Base-by-base conservation (phyloP, 1,140 invertebrate species). In the Nasonia vitripennis region DNA sequence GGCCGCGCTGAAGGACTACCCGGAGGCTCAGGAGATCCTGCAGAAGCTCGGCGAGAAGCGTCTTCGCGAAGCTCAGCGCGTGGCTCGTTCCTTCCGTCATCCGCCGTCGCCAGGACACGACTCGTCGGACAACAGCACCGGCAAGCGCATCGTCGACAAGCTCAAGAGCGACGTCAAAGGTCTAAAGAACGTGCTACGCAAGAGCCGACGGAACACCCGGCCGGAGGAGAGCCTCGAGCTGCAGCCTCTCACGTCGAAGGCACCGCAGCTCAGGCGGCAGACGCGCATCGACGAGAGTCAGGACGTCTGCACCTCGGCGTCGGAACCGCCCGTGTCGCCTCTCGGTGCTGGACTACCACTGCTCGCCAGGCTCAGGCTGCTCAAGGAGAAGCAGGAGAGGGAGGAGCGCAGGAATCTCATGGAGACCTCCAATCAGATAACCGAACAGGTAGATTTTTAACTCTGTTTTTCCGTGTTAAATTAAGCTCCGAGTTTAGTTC, bases 1-100 rank as follows among this genome's bases (percentile, higher is more conserved):
- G 12, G 95, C 96, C 0, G 98, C 98, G 2, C 98, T 99, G 96
- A 99, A 98, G 91, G 98, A 99, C 91, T 99, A 99, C 89, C 98
- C 98, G 0, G 98, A 99, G 92, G 98, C 98, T 0, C 97, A 99
- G 93, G 98, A 98, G 90, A 98, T 98, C 79, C 93, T 98, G 3
- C 97, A 98, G 90, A 97, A 96, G 20, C 94, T 98, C 2, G 98
- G 98, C 0, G 94, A 97, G 37, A 98, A 98, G 89, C 94, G 97
- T 1, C 92, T 98, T n/a, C 97, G 97, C 95, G 98, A 98, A 91
- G 98, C 93, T 0, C 91, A 93, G 45, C 89, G 89, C 20, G 91
- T 93, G 0, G 92, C 91, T 0, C 86, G 91, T 14, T 77, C 78
- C 0, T 75, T 75, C 48, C 77, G 70, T 2, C 88, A 90, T 4